Conservation (phyloP, 2,888 invertebrate genomes). For the Epistrophe grossulariae region DNA sequence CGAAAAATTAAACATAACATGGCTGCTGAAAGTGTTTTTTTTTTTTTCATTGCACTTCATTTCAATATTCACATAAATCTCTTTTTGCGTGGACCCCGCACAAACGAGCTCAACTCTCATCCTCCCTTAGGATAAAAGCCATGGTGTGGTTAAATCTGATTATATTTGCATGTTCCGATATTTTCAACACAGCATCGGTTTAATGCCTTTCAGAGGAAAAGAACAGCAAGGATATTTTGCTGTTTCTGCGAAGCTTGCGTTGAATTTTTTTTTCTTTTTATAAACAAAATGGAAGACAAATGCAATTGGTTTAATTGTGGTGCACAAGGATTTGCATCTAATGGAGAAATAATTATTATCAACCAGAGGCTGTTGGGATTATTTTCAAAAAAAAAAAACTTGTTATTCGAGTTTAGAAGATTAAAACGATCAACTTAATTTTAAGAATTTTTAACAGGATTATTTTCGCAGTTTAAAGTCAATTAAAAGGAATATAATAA, state of each 20-base stretch:
- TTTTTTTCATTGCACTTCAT: slow-evolving; percentile 28
- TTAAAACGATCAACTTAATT: slow-evolving; percentile 30
- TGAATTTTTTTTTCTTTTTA: slow-evolving; percentile 19
- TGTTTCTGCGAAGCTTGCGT: background rate
- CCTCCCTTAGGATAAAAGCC: background rate
- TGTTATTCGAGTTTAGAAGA: slow-evolving; percentile 40
- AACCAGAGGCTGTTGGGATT: background rate
- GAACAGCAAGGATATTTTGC: background rate
- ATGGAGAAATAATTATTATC: slow-evolving; percentile 46
- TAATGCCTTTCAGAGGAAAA: background rate
- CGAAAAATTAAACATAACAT: background rate
- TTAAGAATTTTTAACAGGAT: slow-evolving; percentile 13
- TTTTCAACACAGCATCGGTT: slow-evolving; percentile 16
- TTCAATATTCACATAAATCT: slow-evolving; percentile 44
- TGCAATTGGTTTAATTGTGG: slow-evolving; percentile 58
- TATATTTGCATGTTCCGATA: slow-evolving; percentile 39
- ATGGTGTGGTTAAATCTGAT: slow-evolving; percentile 42
- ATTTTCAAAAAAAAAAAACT: slow-evolving; percentile 19
- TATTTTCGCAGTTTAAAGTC: background rate
- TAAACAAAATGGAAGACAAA: background rate
- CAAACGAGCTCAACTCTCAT: slow-evolving; percentile 4
- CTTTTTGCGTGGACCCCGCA: slow-evolving; percentile 17
- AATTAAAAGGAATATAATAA: background rate
- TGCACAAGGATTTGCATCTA: slow-evolving; percentile 54
- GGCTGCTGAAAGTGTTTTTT: background rate